Evolutionary conservation across 2,797 vertebrate genomes (phyloP), one percentile per base, ranked within the genome.

Genomic region (Coluber constrictor): DNA sequence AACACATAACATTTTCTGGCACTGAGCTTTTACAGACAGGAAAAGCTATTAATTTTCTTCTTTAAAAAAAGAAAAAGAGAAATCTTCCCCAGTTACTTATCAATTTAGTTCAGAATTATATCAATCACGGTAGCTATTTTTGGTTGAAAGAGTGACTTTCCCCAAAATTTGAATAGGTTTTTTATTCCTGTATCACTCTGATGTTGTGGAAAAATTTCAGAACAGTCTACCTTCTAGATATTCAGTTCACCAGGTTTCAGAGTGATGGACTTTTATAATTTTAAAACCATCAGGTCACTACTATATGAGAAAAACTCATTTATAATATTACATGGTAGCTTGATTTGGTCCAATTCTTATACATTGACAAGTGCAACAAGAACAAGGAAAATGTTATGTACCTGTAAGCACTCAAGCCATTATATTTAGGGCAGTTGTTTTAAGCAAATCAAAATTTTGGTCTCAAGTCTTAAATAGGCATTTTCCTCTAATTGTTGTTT

Each of bases 191-290:
- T 94, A 94, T 94, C 93, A 95, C 90, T 96, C 92, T 93, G 90
- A 60, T 95, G 92, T 93, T 94, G 94, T 91, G 88, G 92, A 94
- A 95, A 94, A 94, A 94, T 56, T 70, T 91, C 91, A 74, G 92
- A 93, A 91, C 88, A 95, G 94, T 95, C 95, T 95, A 93, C 92
- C 89, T 96, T 94, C 88, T 92, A 89, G 91, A 94, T 96, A 96
- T 95, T 95, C 94, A 93, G 90, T 95, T 96, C 95, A 95, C 66
- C 95, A 95, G 95, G 90, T 94, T 96, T 94, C 93, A 95, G 93
- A 93, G 94, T 92, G 93, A 96, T 96, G 92, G 91, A 87, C 90
- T 90, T 93, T 95, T 95, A 94, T 96, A 95, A 95, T 95, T 94
- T 96, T 94, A 96, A 95, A 95, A 93, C 95, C 94, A 95, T 93